Base-by-base conservation (phyloP, 2,888 invertebrate genomes). In the Hesperia comma region DNA sequence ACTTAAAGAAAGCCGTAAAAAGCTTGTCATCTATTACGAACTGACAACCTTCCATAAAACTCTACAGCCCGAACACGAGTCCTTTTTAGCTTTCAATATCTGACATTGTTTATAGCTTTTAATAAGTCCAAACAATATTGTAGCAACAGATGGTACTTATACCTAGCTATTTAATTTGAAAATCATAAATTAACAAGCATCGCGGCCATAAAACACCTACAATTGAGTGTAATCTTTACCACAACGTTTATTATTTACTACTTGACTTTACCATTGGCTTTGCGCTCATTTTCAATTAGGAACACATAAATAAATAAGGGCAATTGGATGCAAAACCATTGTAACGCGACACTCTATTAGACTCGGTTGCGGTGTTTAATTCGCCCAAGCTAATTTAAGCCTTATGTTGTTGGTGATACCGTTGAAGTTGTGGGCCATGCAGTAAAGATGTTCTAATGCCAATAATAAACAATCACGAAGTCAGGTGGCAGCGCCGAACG, bases 311-410 rank as follows among this genome's bases (percentile, higher is more conserved):
- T 53, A 64, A 64, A 67, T 67, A 61, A 49, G 66, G 66, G 46
- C 61, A 67, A 67, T 67, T 67, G 66, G 43, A 67, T 67, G 33
- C 61, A 67, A 61, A 67, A 67, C 60, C 46, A 46, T 26, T 61
- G 61, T 61, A 61, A 61, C 66, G 15, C 46, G 60, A 67, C 66
- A 66, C 66, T 46, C 32, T 60, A 67, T 67, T 55, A 67, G 61
- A 55, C 17, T 8, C 53, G 43, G 17, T 60, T 60, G 21, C 10
- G 66, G 60, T 17, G 40, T 26, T 46, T 15, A 32, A 19, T n/a
- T 6, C 14, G 4, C 40, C 17, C 37, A 21, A 15, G 43, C 32
- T 15, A 54, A 15, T 61, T 55, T 21, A 7, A 55, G 40, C 49
- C 46, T 54, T 60, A 67, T 37, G n/a, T 17, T 3, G 6, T 8